Evolutionary conservation across 2,113 vertebrate species (phyloP).

Genomic region (Pituophis catenifer): DNA sequence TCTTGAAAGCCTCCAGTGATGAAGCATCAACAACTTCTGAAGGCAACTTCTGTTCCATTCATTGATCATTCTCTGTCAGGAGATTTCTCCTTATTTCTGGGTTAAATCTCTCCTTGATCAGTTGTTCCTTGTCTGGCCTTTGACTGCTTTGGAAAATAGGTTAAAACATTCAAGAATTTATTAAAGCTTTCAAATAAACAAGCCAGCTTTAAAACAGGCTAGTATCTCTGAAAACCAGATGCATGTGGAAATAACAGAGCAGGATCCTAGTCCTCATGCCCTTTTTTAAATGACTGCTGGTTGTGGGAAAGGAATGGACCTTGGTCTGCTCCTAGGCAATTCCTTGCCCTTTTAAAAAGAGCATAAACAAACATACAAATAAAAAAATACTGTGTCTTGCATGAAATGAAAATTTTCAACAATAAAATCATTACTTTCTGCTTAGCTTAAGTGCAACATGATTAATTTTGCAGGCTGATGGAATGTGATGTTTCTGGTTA

Average conservation of each 20-base stretch:
- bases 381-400: not conserved
- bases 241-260: not conserved
- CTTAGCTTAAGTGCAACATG: slow-evolving; percentile 7
- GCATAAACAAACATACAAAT: not conserved
- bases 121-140: not conserved
- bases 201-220: not conserved
- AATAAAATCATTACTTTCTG: slow-evolving; percentile 2
- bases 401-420: slow-evolving; percentile 24
- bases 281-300: not conserved
- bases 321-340: not conserved
- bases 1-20: too few species aligned
- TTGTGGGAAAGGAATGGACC: not conserved
- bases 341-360: not conserved
- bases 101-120: not conserved
- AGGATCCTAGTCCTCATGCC: not conserved
- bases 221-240: not conserved
- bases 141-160: not conserved
- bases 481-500: slow-evolving; percentile 48
- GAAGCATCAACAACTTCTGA: not conserved
- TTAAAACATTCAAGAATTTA: not conserved
- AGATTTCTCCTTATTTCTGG: not conserved
- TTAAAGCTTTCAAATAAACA: not conserved
- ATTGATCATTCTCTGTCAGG: not conserved
- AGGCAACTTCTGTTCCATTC: not conserved
- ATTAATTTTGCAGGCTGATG: slow-evolving; percentile 32